Base-by-base conservation (phyloP, 2,888 invertebrate species). In the Encarsia formosa region DNA sequence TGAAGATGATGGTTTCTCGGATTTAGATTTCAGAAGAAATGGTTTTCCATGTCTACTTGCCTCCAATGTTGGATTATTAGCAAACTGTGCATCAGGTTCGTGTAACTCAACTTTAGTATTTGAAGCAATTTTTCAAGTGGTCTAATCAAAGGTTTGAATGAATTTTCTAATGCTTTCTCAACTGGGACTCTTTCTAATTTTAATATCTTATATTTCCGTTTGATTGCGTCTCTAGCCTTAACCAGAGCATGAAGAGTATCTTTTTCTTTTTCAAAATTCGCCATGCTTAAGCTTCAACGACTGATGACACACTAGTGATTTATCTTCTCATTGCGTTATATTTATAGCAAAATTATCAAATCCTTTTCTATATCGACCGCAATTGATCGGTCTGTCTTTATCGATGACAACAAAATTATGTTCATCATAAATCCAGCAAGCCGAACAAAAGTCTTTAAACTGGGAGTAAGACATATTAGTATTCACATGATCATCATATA, bases 281-380 rank as follows among this genome's bases (percentile, higher is more conserved):
- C 5, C 24, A 24, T 24, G 24, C 15, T 40, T n/a, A 40, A 13
- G 15, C 23, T 24, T 11, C 16, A 4, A 40, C 15, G 40, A 13
- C 15, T n/a, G 5, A 15, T n/a, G 24, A 20, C 15, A n/a, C 15
- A 40, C 40, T 40, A 15, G 15, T n/a, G 13, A 15, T 34, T 9
- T 6, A 15, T n/a, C 5, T 15, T 5, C 1, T 15, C 15, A 34
- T 6, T 19, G 15, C 38, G 4, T 8, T 31, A 38, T 38, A 46
- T 46, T 46, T 46, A 38, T 38, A 26, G 42, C 20, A 44, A 61
- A 62, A 16, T 35, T 42, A 41, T 68, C 63, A 49, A 68, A 65
- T 11, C 64, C 63, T 57, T 62, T 62, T 20, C 68, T 52, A 57
- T 69, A 70, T 20, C 70, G 51, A 5, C 68, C 69, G 8, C 58